Evolutionary conservation across 2,888 invertebrate species (phyloP).

Genomic region (Entomobrya proxima): DNA sequence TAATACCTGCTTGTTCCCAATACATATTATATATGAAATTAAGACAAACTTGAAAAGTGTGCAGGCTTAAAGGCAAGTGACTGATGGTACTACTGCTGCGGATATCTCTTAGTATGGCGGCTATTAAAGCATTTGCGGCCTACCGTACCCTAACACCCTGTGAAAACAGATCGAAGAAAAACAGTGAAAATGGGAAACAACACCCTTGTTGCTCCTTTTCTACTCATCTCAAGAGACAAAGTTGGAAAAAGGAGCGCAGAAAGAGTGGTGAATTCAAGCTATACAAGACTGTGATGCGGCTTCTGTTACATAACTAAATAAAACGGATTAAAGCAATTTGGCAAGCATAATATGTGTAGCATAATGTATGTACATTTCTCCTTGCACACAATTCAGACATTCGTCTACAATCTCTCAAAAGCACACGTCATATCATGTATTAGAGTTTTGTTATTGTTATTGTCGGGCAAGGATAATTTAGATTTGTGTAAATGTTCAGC

Average conservation of each 20-base stretch:
- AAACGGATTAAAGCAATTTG: neutral
- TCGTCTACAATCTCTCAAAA: neutral
- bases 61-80: neutral
- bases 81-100: neutral
- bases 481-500: too few relatives aligned
- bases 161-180: slow-evolving; percentile 45
- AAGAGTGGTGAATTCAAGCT: neutral
- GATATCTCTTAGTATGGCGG: too few relatives aligned
- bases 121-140: too few relatives aligned
- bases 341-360: neutral
- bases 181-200: slow-evolving; percentile 35
- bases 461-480: too few relatives aligned
- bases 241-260: neutral
- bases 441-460: too few relatives aligned
- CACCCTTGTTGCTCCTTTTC: slow-evolving; percentile 27
- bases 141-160: too few relatives aligned
- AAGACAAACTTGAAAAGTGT: neutral
- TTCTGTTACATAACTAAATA: neutral
- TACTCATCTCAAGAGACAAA: neutral
- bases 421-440: too few relatives aligned
- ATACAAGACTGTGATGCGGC: neutral
- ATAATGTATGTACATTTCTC: neutral
- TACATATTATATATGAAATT: slow-evolving; percentile 26
- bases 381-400: neutral
- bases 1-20: neutral